Evolutionary conservation across 2,113 vertebrate genomes (phyloP), one percentile per base, ranked within the genome.

Genomic region (Phodopus roborovskii): DNA sequence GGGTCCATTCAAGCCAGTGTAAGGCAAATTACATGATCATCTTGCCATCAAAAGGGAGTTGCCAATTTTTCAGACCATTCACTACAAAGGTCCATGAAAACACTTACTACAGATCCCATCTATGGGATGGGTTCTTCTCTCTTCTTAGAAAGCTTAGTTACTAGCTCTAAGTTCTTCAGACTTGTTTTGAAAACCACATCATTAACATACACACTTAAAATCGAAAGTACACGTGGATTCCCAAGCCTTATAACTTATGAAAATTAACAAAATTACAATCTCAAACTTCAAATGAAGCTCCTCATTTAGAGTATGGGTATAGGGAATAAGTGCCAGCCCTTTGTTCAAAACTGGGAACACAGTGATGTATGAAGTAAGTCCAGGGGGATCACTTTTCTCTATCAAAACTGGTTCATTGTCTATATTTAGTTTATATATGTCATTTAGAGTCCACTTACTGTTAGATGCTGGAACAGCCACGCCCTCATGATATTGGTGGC

Each of bases 401-500:
- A 97, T 93, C 96, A 98, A 96, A 98, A 97, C 97, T 97, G 98
- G 95, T 97, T 98, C 98, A 98, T 98, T 97, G 98, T 96, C 98
- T 97, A 98, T 98, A 98, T 97, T 98, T 98, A 98, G 98, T 98
- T 98, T 97, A 98, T 96, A 98, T 98, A 99, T 53, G 98, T 98
- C 98, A 99, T 98, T 98, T 98, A 97, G 98, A 98, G 92, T 98
- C 97, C 97, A 99, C 99, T 99, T 99, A 99, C 99, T 98, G 99
- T 99, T 99, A 99, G 99, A 99, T 99, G 99, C 99, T 99, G 99
- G 99, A 99, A 99, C 98, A 99, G 99, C 99, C 99, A 99, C 96
- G 99, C 99, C 98, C 99, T 99, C 99, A 99, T 99, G 98, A 99
- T 99, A 99, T 99, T 99, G 98, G 99, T 99, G 98, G 99, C 99